Conservation (phyloP, 1,140 invertebrate genomes). For the Bombus fervidus region DNA sequence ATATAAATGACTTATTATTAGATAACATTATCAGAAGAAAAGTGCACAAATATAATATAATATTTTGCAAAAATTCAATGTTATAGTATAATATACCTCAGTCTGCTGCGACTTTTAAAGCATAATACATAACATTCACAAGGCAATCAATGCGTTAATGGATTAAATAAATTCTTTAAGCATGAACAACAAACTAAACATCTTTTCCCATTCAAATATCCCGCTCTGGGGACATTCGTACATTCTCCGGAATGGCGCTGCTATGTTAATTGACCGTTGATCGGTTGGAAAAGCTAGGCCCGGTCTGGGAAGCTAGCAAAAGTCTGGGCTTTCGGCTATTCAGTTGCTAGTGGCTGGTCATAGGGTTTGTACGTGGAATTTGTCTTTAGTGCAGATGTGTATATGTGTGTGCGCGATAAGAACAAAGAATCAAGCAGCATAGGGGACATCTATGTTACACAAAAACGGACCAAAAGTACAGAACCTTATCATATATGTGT, state of each 20-base stretch:
- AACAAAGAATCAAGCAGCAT: slow-evolving; percentile 18
- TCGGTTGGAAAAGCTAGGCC: slow-evolving; percentile 56
- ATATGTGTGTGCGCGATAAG: slow-evolving; percentile 7
- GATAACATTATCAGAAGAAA: too few relatives aligned
- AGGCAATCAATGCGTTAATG: background rate
- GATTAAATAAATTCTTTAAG: background rate
- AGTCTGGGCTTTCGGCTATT: slow-evolving; percentile 62
- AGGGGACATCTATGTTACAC: background rate
- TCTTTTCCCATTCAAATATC: background rate
- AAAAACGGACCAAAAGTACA: slow-evolving; percentile 1
- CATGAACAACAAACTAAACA: background rate
- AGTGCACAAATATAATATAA: too few relatives aligned
- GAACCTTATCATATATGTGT: background rate
- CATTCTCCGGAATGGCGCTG: background rate
- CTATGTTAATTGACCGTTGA: slow-evolving; percentile 46
- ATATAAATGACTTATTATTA: too few relatives aligned
- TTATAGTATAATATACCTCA: too few relatives aligned
- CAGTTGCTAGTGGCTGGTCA: slow-evolving; percentile 66
- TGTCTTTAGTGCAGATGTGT: background rate
- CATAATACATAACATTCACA: too few relatives aligned
- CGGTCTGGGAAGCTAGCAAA: slow-evolving; percentile 63
- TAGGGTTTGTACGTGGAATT: slow-evolving; percentile 45
- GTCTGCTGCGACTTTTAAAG: too few relatives aligned
- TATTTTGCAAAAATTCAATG: too few relatives aligned
- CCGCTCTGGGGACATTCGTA: background rate